Conservation (phyloP, 1,140 invertebrate species). For the Bombus turneri region DNA sequence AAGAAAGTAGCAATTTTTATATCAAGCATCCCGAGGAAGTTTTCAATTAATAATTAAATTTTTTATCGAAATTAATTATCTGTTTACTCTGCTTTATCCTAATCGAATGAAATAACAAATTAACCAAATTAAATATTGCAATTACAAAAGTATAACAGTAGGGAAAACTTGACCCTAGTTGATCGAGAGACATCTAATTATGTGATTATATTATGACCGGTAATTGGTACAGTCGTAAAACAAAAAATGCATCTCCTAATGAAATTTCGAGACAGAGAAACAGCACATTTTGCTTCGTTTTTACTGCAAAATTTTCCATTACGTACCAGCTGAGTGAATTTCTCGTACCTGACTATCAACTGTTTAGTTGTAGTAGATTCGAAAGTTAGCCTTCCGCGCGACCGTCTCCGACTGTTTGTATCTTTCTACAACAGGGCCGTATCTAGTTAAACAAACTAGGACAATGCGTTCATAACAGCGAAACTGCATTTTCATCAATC, state of each 20-base stretch:
- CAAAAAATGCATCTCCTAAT: background rate
- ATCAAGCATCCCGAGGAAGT: background rate
- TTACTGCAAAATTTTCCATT: constrained; percentile 71
- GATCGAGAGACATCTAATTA: background rate
- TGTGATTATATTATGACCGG: background rate
- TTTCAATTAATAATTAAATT: background rate
- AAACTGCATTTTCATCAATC: constrained; percentile 23
- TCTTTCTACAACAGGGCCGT: constrained; percentile 69
- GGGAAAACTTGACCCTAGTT: background rate
- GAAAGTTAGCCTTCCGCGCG: constrained; percentile 76
- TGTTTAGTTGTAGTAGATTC: constrained; percentile 72
- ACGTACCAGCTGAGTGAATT: constrained; percentile 73
- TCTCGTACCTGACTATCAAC: constrained; percentile 64
- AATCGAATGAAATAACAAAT: background rate
- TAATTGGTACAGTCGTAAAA: background rate
- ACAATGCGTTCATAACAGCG: constrained; percentile 21
- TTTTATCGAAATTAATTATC: background rate
- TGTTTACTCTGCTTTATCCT: background rate
- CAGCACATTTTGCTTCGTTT: constrained; percentile 45
- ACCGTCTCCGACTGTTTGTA: constrained; percentile 61
- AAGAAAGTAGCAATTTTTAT: background rate
- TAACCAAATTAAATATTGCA: background rate
- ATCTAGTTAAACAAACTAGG: constrained; percentile 51
- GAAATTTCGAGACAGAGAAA: background rate
- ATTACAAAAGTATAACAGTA: background rate